Percentiles rank a stretch among this genome's conserved stretches.
phyloP scores from a whole-genome alignment of 1,140 invertebrate genomes.

The Drosophila takahashii region DNA sequence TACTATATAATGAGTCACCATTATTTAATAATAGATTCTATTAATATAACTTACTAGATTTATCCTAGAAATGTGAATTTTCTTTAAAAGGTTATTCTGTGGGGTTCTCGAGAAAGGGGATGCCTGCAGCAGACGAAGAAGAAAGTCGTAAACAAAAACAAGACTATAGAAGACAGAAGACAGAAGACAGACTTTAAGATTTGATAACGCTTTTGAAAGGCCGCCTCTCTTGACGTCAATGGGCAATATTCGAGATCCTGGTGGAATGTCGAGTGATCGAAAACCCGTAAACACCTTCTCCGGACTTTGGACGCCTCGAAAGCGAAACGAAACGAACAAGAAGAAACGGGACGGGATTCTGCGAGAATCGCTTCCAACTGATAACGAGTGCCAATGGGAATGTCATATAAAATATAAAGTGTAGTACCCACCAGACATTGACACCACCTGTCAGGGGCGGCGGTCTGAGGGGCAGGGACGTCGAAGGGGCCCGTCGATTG shows the following conservation, averaged over 20 bases:
- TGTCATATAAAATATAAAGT: neutral
- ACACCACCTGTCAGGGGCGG: slow-evolving; percentile 29
- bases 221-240: slow-evolving; percentile 46
- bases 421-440: slow-evolving; percentile 17
- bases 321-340: slow-evolving; percentile 18
- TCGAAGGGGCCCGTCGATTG: slow-evolving; percentile 21
- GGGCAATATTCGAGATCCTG: slow-evolving; percentile 44
- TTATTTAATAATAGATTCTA: neutral
- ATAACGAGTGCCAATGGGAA: slow-evolving; percentile 9
- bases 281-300: slow-evolving; percentile 52
- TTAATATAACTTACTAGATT: neutral
- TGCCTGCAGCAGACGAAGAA: neutral
- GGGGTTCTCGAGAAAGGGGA: neutral
- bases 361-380: slow-evolving; percentile 1
- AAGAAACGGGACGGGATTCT: slow-evolving; percentile 13
- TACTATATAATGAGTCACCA: neutral
- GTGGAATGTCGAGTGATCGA: slow-evolving; percentile 37
- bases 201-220: slow-evolving; percentile 29
- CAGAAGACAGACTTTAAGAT: neutral
- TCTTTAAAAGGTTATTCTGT: neutral
- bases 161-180: slow-evolving; percentile 2
- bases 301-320: slow-evolving; percentile 49
- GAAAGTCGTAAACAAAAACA: slow-evolving; percentile 40
- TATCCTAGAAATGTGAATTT: neutral
- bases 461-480: neutral